A percentile compares a stretch with the other conserved stretches of the same genome.
phyloP scores from a whole-genome alignment of 2,113 vertebrate genomes.

The Indicator indicator region DNA sequence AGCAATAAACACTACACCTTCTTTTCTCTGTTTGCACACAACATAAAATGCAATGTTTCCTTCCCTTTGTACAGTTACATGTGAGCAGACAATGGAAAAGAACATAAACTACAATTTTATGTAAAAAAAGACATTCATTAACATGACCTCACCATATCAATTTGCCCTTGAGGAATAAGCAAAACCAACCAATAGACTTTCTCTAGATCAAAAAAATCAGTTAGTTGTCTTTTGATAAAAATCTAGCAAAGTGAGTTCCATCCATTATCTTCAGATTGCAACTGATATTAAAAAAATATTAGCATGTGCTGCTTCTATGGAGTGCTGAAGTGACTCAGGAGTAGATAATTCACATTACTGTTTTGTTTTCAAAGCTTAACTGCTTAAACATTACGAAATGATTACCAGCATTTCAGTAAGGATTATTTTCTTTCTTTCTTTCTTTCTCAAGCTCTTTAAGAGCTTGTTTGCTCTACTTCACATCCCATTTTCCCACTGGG shows the following conservation, averaged over 20 bases:
- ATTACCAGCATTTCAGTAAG: not conserved
- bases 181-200: not conserved
- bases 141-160: not conserved
- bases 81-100: not conserved
- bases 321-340: not conserved
- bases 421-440: not conserved
- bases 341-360: not conserved
- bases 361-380: not conserved
- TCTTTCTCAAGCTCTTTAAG: too few relatives aligned
- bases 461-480: not conserved
- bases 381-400: not conserved
- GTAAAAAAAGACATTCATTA: not conserved
- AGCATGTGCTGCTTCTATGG: not conserved
- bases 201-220: not conserved
- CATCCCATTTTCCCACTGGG: not conserved
- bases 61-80: not conserved
- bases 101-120: not conserved
- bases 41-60: not conserved
- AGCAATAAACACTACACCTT: not conserved
- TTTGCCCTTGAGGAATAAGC: not conserved
- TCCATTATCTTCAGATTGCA: not conserved
- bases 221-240: not conserved
- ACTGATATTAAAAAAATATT: not conserved
- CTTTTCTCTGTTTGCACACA: fast-evolving
- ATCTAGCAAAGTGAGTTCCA: not conserved